These are phyloP conservation scores for Periophthalmus modestus DNA, from an alignment of 2,113 vertebrate genomes.

Conservation along the genomic window DNA sequence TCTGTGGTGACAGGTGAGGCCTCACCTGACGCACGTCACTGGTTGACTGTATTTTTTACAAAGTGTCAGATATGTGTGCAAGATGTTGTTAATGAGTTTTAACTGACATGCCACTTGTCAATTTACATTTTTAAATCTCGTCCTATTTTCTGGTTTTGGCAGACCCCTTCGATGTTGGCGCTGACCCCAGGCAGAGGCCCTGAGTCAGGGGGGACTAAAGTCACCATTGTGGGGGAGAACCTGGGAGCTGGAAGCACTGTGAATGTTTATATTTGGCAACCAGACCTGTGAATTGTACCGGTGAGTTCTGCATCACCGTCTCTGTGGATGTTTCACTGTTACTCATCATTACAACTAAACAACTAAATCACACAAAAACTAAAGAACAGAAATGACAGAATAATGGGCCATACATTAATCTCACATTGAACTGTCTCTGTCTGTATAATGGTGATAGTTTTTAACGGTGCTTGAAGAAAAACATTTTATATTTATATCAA, in stretches of 20 bases:
- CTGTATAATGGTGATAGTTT: neutral
- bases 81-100: too few species aligned
- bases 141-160: conserved; percentile 7
- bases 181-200: conserved; percentile 89
- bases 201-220: conserved; percentile 93
- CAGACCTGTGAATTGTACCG: conserved; percentile 90
- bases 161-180: conserved; percentile 86
- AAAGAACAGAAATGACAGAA: neutral
- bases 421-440: neutral
- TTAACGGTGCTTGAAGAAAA: too few species aligned
- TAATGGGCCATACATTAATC: neutral
- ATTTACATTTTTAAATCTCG: neutral
- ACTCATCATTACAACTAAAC: too few species aligned
- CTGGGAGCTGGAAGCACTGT: conserved; percentile 88
- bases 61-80: too few species aligned
- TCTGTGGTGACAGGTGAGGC: too few species aligned
- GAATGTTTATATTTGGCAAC: conserved; percentile 86
- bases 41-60: too few species aligned
- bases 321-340: neutral
- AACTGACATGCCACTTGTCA: neutral
- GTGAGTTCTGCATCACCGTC: conserved; percentile 68
- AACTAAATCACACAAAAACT: too few species aligned
- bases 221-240: conserved; percentile 91
- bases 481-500: too few species aligned
- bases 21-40: too few species aligned